These are phyloP conservation scores for Oryctes rhinoceros DNA, from an alignment of 1,140 invertebrate species.

Conservation along the genomic window DNA sequence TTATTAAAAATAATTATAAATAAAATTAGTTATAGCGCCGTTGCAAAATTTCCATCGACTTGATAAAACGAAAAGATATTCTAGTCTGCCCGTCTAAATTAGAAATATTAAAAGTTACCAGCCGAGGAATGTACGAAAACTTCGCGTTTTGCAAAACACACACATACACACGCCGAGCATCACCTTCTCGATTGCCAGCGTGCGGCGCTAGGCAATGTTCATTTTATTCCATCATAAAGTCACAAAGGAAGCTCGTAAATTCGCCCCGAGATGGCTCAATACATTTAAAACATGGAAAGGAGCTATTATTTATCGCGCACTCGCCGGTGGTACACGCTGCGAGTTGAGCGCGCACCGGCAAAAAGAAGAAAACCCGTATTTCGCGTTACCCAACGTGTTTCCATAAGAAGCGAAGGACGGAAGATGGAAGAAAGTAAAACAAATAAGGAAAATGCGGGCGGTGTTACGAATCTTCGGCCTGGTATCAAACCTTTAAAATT, in stretches of 20 bases:
- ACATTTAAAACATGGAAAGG: constrained; percentile 22
- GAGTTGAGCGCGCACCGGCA: not conserved
- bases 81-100: too few relatives aligned
- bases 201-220: not conserved
- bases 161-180: not conserved
- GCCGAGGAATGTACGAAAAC: too few relatives aligned
- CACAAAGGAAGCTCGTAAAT: constrained; percentile 16
- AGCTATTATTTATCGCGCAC: not conserved
- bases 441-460: not conserved
- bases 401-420: too few relatives aligned
- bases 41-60: too few relatives aligned
- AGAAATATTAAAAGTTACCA: too few relatives aligned
- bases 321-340: too few relatives aligned
- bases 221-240: constrained; percentile 15
- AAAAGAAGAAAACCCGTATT: not conserved
- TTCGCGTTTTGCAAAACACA: not conserved
- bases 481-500: constrained; percentile 17
- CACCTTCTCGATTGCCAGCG: not conserved
- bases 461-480: not conserved
- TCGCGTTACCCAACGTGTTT: too few relatives aligned
- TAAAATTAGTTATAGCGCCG: too few relatives aligned
- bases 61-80: too few relatives aligned
- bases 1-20: too few relatives aligned
- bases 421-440: not conserved
- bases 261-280: constrained; percentile 4